Evolutionary conservation across 92 coral and sea anemone genomes (phyloP), one percentile per base, ranked within the genome.

Genomic region (Actinostola sp.): DNA sequence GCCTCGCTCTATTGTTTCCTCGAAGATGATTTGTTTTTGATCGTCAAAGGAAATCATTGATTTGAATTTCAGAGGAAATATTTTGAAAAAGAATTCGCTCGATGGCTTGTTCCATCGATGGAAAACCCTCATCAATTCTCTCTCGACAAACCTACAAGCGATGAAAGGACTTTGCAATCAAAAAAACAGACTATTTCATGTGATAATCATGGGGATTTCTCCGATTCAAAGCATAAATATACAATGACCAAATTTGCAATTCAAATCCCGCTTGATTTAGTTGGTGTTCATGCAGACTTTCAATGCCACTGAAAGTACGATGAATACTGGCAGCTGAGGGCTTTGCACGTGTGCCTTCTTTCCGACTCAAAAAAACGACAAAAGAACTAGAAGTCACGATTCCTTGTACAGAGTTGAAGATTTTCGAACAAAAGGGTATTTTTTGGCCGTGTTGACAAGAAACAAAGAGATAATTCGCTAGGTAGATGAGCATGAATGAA

Each of bases 241-340:
- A 41, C 52, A 43, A 72, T 73, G 79, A 61, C 35, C 27, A 27
- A 44, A 72, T 72, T 72, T 58, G 78, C 78, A 72, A 72, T 72
- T 72, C 78, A 72, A 72, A 72, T 72, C 60, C 29, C 55, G 49
- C 17, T 21, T 50, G 73, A 42, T 44, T 48, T 67, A 39, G 35
- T 62, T 35, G 73, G 63, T 9, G 1, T 30, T 57, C 39, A 67
- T 67, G 73, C 73, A 67, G 73, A 67, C 58, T 29, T n/a, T 42
- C 73, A 20, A 11, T 30, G 32, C 73, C 2, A 67, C 73, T 67
- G 73, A 67, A 67, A 67, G 73, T 67, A 67, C 73, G 26, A 24
- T 21, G 73, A 29, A 45, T 57, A 57, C 39, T 57, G 55, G 59
- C 73, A 67, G 73, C 58, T 67, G 58, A 67, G 36, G 45, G 11